phyloP scores from a whole-genome alignment of 1,140 invertebrate species.

The Penaeus indicus region DNA sequence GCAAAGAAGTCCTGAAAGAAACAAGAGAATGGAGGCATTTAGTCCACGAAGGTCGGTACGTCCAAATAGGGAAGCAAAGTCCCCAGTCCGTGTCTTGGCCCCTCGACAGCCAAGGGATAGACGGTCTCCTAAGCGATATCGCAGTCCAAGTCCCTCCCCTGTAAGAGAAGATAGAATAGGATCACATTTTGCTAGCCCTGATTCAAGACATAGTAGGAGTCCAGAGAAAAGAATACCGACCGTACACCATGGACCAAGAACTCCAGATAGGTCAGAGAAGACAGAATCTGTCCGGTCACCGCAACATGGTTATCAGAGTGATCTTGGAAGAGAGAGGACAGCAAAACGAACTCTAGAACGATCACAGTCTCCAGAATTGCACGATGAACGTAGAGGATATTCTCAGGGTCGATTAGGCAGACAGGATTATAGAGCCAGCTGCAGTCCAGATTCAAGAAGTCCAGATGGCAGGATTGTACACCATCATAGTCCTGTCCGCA shows the following conservation, averaged over 20 bases:
- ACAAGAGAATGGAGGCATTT: not conserved
- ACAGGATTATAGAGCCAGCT: conserved; percentile 25
- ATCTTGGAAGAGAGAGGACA: conserved; percentile 15
- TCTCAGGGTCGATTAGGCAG: not conserved
- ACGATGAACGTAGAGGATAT: conserved; percentile 12
- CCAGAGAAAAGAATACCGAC: conserved; percentile 12
- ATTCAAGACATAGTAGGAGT: conserved; percentile 22
- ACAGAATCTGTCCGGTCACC: not conserved
- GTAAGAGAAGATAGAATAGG: conserved; percentile 12
- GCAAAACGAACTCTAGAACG: conserved; percentile 25
- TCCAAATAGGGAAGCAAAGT: not conserved
- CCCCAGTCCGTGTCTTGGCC: not conserved
- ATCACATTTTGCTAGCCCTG: conserved; percentile 18
- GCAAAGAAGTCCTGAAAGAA: conserved; percentile 37
- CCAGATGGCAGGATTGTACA: conserved; percentile 7
- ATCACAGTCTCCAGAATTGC: conserved; percentile 15
- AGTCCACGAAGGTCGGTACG: conserved; percentile 20
- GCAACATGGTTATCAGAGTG: not conserved
- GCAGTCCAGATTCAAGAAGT: conserved; percentile 41
- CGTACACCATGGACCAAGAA: conserved; percentile 34
- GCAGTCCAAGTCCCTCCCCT: conserved; percentile 18
- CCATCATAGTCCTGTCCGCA: conserved; percentile 29
- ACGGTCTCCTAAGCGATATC: conserved; percentile 32
- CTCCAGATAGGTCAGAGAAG: conserved; percentile 36
- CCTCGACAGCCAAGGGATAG: conserved; percentile 8